phyloP scores from a whole-genome alignment of 2,888 invertebrate genomes.

The Corythucha ciliata region DNA sequence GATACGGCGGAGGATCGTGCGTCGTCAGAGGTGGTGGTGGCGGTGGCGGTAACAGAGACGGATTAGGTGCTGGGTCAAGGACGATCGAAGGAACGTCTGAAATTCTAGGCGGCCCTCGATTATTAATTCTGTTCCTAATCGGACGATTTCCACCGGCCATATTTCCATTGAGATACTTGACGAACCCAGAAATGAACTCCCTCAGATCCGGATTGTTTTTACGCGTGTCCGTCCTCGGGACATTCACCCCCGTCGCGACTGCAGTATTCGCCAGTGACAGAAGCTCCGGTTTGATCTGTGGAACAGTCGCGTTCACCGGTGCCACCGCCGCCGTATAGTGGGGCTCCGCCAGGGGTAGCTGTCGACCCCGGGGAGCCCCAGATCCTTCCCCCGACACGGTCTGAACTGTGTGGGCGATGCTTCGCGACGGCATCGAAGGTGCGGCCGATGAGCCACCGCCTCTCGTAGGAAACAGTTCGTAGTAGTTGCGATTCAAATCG shows the following conservation, averaged over 20 bases:
- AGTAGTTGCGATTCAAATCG: constrained; percentile 22
- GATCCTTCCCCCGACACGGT: constrained; percentile 27
- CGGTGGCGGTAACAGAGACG: constrained; percentile 45
- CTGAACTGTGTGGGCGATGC: constrained; percentile 12
- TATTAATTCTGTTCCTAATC: constrained; percentile 70
- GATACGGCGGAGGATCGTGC: constrained; percentile 52
- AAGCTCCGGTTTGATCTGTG: constrained; percentile 1
- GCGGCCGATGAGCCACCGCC: background rate
- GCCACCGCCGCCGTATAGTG: constrained; percentile 18
- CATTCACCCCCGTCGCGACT: constrained; percentile 1
- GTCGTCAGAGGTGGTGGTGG: constrained; percentile 28
- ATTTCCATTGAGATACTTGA: constrained; percentile 78
- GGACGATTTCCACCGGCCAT: constrained; percentile 55
- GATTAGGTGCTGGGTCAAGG: constrained; percentile 50
- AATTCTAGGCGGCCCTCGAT: constrained; percentile 79
- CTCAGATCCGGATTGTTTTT: constrained; percentile 71
- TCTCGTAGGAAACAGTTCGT: constrained; percentile 24
- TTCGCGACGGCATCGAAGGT: constrained; percentile 10
- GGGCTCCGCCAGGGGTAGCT: constrained; percentile 24
- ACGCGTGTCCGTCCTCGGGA: constrained; percentile 37
- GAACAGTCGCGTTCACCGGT: constrained; percentile 17
- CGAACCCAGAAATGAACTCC: constrained; percentile 82
- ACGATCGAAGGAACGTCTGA: constrained; percentile 64
- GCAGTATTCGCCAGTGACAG: background rate
- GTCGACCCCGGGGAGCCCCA: constrained; percentile 28